Evolutionary conservation across 1,140 invertebrate species (phyloP).

Genomic region (Hydropsyche tenuis): DNA sequence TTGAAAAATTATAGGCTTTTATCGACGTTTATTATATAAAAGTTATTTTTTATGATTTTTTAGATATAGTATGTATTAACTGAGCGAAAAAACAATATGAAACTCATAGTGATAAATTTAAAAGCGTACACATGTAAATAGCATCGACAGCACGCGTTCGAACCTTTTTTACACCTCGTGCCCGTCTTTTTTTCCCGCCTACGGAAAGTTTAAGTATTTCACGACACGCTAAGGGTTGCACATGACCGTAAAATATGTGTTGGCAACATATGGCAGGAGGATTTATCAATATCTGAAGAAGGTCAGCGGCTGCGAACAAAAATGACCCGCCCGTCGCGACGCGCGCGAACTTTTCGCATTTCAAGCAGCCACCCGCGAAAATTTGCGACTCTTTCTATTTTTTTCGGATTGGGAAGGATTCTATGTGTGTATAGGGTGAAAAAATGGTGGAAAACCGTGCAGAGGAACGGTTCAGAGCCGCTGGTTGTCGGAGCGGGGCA

Average conservation of each 20-base stretch:
- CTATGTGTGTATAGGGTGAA: too few species aligned
- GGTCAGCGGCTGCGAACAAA: conserved; percentile 42
- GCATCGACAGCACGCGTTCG: too few species aligned
- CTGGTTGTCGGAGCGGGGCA: neutral
- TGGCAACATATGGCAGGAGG: conserved; percentile 39
- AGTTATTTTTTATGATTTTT: too few species aligned
- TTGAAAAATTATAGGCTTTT: too few species aligned
- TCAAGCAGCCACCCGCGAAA: conserved; percentile 25
- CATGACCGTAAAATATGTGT: conserved; percentile 38
- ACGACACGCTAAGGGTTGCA: conserved; percentile 12
- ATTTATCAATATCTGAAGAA: conserved; percentile 47
- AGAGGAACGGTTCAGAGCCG: neutral
- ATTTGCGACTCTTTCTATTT: conserved; percentile 15
- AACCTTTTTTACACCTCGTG: neutral
- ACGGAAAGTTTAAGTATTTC: conserved; percentile 19
- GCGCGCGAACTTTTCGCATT: conserved; percentile 44
- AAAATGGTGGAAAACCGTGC: neutral
- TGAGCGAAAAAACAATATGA: too few species aligned
- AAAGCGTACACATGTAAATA: too few species aligned
- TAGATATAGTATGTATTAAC: too few species aligned
- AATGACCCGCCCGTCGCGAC: conserved; percentile 38
- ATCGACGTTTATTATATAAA: too few species aligned
- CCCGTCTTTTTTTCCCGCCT: neutral
- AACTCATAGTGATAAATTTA: too few species aligned
- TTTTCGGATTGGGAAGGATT: too few species aligned